Evolutionary conservation across 2,113 vertebrate genomes (phyloP).

Genomic region (Laticauda colubrina): DNA sequence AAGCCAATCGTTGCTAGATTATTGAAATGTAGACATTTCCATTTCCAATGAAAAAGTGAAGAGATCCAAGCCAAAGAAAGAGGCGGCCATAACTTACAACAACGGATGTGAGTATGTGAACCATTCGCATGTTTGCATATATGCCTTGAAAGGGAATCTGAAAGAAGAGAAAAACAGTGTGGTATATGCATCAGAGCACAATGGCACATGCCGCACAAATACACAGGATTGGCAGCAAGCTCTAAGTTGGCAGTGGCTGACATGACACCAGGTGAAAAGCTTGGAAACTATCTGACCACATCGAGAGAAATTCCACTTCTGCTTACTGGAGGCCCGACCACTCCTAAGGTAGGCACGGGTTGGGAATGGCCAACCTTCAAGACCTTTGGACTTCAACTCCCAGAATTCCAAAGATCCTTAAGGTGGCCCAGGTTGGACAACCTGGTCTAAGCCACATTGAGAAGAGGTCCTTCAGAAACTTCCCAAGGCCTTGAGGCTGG

Average conservation of each 20-base stretch:
- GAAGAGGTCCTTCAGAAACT: too few relatives aligned
- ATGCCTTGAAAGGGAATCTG: slow-evolving; percentile 96
- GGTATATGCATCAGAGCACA: neutral
- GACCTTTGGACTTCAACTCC: neutral
- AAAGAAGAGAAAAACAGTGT: slow-evolving; percentile 46
- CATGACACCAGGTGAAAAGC: neutral
- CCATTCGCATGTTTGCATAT: slow-evolving; percentile 99
- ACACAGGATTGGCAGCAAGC: neutral
- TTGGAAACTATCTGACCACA: too few relatives aligned
- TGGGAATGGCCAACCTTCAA: neutral
- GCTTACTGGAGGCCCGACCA: too few relatives aligned
- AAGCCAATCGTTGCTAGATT: neutral
- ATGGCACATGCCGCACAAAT: neutral
- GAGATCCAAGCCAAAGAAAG: neutral
- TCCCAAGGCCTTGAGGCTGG: too few relatives aligned
- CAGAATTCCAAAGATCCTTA: neutral
- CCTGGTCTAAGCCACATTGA: too few relatives aligned
- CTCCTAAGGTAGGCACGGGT: neutral
- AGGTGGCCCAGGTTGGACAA: neutral
- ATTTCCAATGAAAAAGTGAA: neutral
- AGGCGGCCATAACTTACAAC: slow-evolving; percentile 81
- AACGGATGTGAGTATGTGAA: slow-evolving; percentile 97
- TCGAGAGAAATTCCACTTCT: neutral
- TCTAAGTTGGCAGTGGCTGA: neutral
- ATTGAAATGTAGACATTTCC: neutral